Evolutionary conservation across 2,888 invertebrate species (phyloP).

Genomic region (Tinea semifulvella): DNA sequence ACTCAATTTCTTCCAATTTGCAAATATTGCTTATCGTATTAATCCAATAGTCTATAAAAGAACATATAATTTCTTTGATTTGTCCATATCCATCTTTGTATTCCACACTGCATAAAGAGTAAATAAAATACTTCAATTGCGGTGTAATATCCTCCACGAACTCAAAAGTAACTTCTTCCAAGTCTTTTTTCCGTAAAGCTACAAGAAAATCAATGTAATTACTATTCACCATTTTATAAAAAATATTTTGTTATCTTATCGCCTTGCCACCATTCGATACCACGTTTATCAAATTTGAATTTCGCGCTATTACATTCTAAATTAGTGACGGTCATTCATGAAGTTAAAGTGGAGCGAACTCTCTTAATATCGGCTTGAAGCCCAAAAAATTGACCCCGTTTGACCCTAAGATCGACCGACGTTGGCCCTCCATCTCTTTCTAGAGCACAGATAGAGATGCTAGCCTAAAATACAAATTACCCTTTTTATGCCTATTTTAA

Average conservation of each 20-base stretch:
- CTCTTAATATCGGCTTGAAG: too few species aligned
- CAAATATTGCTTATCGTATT: slow-evolving; percentile 29
- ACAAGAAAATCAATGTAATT: slow-evolving; percentile 4
- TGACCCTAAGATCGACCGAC: too few species aligned
- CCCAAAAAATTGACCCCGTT: too few species aligned
- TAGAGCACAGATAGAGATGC: too few species aligned
- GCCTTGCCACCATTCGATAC: background rate
- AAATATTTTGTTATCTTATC: background rate
- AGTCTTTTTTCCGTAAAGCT: slow-evolving; percentile 26
- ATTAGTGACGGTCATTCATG: too few species aligned
- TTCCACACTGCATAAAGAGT: slow-evolving; percentile 25
- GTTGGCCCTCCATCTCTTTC: too few species aligned
- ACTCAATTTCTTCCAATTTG: slow-evolving; percentile 27
- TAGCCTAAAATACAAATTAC: too few species aligned
- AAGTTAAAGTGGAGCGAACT: too few species aligned
- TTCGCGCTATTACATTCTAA: background rate
- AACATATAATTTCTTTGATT: slow-evolving; percentile 31
- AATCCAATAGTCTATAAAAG: slow-evolving; percentile 32
- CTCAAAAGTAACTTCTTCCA: slow-evolving; percentile 28
- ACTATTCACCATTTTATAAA: background rate
- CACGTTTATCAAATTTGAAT: background rate
- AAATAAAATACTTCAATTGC: slow-evolving; percentile 29
- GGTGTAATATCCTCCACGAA: slow-evolving; percentile 27
- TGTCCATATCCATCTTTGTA: slow-evolving; percentile 37
- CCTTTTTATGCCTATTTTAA: too few species aligned